Base-by-base conservation (phyloP, 2,797 vertebrate genomes). In the Merluccius polli region DNA sequence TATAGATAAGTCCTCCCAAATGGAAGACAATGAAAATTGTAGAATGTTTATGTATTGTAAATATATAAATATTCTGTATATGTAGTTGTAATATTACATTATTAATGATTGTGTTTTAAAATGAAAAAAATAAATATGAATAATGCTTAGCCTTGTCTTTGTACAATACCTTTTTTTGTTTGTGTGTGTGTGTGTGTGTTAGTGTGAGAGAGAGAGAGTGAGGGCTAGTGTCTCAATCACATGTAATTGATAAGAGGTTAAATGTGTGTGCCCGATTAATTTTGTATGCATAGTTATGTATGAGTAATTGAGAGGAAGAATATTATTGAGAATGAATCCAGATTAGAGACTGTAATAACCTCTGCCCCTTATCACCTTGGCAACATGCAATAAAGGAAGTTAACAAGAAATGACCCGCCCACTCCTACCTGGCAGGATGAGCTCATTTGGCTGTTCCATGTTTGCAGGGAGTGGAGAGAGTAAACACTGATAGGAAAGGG, bases 311-410 rank as follows among this genome's bases (percentile, higher is more conserved):
- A n/a, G 73, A 70, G 65, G 70, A 73, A 44, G 12, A 67, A 59
- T 12, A 3, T 30, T 31, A 24, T 13, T 4, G 21, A 38, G 36
- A 77, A n/a, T 36, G 18, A 81, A 18, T 65, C 59, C 32, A 35
- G 59, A 27, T 27, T 29, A 31, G 31, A 75, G 2, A 82, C 9
- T 41, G 36, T 85, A 70, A 88, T 77, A 84, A 81, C 67, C 36
- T n/a, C 75, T 2, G 76, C 76, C 80, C 80, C 76, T 75, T 72
- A 82, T 90, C 79, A 81, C 88, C 86, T n/a, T 85, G 82, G 83
- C 63, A 89, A 91, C 87, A 69, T 63, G 80, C 78, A 85, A 84
- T 82, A 78, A 77, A 91, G 90, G 93, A 92, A 89, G 91, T 89
- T 85, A 75, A 84, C 79, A 82, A 88, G 83, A 31, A 48, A 21